Percentiles rank a stretch among this genome's conserved stretches.
phyloP scores from a whole-genome alignment of 2,797 vertebrate species.

The Lagodon rhomboides region DNA sequence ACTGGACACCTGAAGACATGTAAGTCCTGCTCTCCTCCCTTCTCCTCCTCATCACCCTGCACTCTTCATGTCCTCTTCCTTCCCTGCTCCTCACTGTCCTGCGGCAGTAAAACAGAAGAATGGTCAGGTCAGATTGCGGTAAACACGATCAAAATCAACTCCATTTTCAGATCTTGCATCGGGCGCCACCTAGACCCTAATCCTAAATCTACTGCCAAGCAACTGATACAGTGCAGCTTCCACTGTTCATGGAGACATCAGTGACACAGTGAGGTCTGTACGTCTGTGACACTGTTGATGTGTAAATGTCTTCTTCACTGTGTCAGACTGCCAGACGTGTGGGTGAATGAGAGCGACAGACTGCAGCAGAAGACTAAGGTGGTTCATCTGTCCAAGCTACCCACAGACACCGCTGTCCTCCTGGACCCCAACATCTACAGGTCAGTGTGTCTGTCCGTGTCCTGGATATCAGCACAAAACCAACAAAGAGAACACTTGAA shows the following conservation, averaged over 20 bases:
- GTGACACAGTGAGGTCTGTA: too few relatives aligned
- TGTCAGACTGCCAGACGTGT: conserved; percentile 93
- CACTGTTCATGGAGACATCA: not conserved
- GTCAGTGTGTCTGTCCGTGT: conserved; percentile 38
- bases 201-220: not conserved
- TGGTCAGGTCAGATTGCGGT: not conserved
- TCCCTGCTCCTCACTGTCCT: not conserved
- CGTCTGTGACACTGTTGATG: not conserved
- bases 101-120: not conserved
- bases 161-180: not conserved
- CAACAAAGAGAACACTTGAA: not conserved
- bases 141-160: not conserved
- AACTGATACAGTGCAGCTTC: not conserved
- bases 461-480: too few relatives aligned
- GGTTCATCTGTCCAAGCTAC: conserved; percentile 95
- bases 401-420: conserved; percentile 94
- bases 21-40: conserved; percentile 74
- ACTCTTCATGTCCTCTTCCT: not conserved
- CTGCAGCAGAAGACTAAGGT: conserved; percentile 95
- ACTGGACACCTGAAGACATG: conserved; percentile 98
- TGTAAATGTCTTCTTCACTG: not conserved
- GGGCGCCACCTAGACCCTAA: not conserved
- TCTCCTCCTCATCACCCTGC: too few relatives aligned
- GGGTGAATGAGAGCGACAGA: conserved; percentile 95
- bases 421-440: conserved; percentile 96